A percentile compares a stretch with the other conserved stretches of the same genome.
Evolutionary conservation across 2,113 vertebrate species (phyloP).

Genomic region (Vulpes lagopus): DNA sequence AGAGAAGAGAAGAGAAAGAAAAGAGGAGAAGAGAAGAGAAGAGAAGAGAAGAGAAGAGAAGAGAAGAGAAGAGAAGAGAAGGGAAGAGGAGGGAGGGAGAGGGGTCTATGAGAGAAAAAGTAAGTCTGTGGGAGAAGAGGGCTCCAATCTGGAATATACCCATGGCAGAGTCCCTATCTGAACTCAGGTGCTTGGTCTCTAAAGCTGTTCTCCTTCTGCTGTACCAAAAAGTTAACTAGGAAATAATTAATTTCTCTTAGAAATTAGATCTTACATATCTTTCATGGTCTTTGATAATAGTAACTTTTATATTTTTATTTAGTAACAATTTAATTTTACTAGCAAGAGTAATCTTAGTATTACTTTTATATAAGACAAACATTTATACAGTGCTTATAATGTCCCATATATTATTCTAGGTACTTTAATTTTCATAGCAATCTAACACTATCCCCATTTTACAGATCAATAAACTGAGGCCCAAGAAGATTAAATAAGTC

Average conservation of each 20-base stretch:
- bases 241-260: neutral
- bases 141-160: neutral
- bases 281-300: neutral
- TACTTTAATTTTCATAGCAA: conserved; percentile 36
- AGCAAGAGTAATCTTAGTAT: conserved; percentile 22
- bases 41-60: too few relatives aligned
- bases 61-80: too few relatives aligned
- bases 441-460: neutral
- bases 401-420: neutral
- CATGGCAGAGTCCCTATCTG: neutral
- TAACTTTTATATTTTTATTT: conserved; percentile 47
- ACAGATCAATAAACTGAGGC: neutral
- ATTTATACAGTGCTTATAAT: neutral
- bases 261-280: neutral
- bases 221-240: neutral
- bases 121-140: neutral
- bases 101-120: neutral
- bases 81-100: neutral
- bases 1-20: too few relatives aligned
- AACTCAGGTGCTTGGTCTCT: neutral
- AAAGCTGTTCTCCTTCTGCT: neutral
- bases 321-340: conserved; percentile 30
- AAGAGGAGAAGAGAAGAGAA: too few relatives aligned
- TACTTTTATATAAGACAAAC: neutral
- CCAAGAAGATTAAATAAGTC: neutral